Percentiles rank a stretch among this genome's conserved stretches.
These are phyloP conservation scores for Molanna angustata DNA, from an alignment of 2,888 invertebrate species.

Conservation along the genomic window DNA sequence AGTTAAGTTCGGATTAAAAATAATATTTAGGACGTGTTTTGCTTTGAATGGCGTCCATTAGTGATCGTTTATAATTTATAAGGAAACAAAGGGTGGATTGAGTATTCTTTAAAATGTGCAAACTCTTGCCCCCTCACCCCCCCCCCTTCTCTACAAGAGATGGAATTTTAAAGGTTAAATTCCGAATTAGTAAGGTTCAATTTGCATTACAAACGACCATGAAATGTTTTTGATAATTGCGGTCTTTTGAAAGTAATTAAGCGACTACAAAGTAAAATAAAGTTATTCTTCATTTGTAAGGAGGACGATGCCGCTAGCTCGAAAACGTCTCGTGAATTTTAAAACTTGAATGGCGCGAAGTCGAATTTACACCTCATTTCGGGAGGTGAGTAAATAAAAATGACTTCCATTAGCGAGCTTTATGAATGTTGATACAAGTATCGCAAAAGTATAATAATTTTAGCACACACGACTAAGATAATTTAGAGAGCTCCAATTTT, in stretches of 20 bases:
- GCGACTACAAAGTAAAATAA: conserved; percentile 32
- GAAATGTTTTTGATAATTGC: conserved; percentile 33
- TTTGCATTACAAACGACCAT: conserved; percentile 33
- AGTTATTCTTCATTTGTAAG: conserved; percentile 29
- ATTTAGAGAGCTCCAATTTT: too few species aligned
- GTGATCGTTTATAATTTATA: conserved; percentile 22
- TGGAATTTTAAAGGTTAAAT: conserved; percentile 16
- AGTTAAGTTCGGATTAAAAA: too few species aligned
- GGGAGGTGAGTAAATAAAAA: background rate
- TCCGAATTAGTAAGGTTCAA: conserved; percentile 25
- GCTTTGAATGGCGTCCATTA: conserved; percentile 12
- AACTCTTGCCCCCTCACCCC: conserved; percentile 8
- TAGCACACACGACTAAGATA: too few species aligned
- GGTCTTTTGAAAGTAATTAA: conserved; percentile 33
- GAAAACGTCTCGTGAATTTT: conserved; percentile 28
- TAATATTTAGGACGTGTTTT: too few species aligned
- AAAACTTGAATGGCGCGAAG: conserved; percentile 15
- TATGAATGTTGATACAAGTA: background rate
- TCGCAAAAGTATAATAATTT: too few species aligned
- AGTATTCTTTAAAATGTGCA: conserved; percentile 4
- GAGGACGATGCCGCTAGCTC: conserved; percentile 10
- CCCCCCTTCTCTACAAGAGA: conserved; percentile 1
- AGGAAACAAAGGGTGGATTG: conserved; percentile 8
- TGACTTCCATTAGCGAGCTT: background rate
- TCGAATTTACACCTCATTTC: conserved; percentile 18